phyloP scores from a whole-genome alignment of 2,113 vertebrate species.

The Mirounga angustirostris region DNA sequence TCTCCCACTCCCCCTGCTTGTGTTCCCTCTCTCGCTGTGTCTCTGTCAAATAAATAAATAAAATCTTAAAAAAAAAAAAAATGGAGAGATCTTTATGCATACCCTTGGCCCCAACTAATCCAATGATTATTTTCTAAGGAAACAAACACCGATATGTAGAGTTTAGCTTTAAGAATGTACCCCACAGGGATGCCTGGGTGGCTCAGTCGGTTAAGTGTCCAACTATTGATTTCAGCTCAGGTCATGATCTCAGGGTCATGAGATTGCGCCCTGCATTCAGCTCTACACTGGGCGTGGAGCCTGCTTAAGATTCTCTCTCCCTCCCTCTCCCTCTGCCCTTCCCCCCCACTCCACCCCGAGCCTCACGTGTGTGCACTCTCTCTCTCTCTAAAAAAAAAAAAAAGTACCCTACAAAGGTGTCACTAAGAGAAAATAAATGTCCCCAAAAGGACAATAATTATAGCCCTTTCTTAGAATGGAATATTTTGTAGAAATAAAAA shows the following conservation, averaged over 20 bases:
- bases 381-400: background rate
- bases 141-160: background rate
- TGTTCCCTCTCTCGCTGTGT: too few relatives aligned
- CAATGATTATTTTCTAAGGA: conserved; percentile 33
- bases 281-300: background rate
- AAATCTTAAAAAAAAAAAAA: background rate
- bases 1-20: too few relatives aligned
- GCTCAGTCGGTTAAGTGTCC: background rate
- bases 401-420: background rate
- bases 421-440: background rate
- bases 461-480: background rate
- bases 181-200: background rate
- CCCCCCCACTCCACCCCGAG: background rate
- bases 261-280: background rate
- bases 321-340: background rate
- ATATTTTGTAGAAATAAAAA: conserved; percentile 15
- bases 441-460: background rate
- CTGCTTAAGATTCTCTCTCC: background rate
- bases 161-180: background rate
- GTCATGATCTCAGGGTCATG: background rate
- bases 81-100: background rate
- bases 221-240: background rate
- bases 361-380: background rate
- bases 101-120: background rate
- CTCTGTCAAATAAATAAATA: too few relatives aligned